Base-by-base conservation (phyloP, 2,113 vertebrate genomes). In the Vanacampus margaritifer region DNA sequence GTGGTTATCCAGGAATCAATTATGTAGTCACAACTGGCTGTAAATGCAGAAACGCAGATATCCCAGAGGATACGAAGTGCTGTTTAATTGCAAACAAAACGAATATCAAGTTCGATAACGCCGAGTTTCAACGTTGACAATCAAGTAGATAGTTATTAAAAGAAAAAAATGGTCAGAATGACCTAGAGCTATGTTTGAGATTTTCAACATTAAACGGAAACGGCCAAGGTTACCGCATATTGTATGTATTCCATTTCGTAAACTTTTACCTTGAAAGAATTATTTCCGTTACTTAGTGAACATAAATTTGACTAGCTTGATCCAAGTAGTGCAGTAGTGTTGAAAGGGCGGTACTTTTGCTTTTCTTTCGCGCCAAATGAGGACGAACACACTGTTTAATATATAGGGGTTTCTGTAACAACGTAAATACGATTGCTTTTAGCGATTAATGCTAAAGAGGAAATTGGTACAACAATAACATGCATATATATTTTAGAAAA, bases 351-450 rank as follows among this genome's bases (percentile, higher is more conserved):
- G 75, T 2, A 56, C 62, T 53, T 9, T 6, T 53, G 5, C 3
- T 4, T 4, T 17, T 2, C 10, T 87, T 89, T 89, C 86, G 84
- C 88, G 88, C 88, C 86, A 86, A 57, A 14, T 78, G 2, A 1
- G 61, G 85, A 81, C 16, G 43, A 81, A 72, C 78, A 76, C 80
- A 86, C 36, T 68, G 1, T 7, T 8, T 21, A 1, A 32, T 3
- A 57, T 70, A 46, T 0, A 10, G 62, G 78, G 3, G 9, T 13
- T 0, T 21, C 0, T 10, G 1, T 57, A 41, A 12, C 0, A 1
- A 36, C 1, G 2, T 16, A 12, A 0, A 17, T 16, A 13, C 0
- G 7, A 2, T 6, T 6, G 7, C 43, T 24, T 39, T 61, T 53
- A 64, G 0, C 14, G 14, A 14, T 24, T 3, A 58, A 36, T 41